phyloP scores from a whole-genome alignment of 2,113 vertebrate species.

The Ctenomys sociabilis region DNA sequence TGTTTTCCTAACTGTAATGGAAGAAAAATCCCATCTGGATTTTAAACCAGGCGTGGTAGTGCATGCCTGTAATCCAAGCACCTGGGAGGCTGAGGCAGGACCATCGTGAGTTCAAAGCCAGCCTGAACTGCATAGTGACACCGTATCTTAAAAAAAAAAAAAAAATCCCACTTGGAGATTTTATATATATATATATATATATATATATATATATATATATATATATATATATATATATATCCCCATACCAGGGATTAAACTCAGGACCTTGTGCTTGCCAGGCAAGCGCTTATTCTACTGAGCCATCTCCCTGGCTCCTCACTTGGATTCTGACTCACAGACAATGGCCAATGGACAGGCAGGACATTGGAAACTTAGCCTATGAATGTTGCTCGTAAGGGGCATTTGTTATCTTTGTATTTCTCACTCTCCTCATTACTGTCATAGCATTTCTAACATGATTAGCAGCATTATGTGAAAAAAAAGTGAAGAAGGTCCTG shows the following conservation, averaged over 20 bases:
- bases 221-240: background rate
- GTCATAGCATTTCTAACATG: background rate
- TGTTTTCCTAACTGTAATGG: background rate
- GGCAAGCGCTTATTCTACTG: no score
- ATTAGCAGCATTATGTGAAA: slow-evolving; percentile 14
- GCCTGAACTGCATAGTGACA: background rate
- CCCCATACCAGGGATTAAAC: background rate
- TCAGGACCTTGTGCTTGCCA: no score
- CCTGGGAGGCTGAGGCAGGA: background rate
- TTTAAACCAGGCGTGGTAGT: background rate
- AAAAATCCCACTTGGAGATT: no score
- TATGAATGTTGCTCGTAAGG: background rate
- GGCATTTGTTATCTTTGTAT: background rate
- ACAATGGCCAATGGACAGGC: background rate
- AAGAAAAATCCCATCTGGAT: background rate
- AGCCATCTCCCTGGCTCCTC: no score
- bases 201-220: no score
- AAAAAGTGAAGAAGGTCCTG: background rate
- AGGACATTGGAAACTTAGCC: background rate
- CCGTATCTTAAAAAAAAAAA: background rate
- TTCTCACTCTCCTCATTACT: background rate
- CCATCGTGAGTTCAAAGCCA: background rate
- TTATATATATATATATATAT: no score
- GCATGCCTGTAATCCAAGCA: background rate
- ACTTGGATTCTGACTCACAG: background rate